phyloP scores from a whole-genome alignment of 2,113 vertebrate species.

The Eudyptes chrysolophus region DNA sequence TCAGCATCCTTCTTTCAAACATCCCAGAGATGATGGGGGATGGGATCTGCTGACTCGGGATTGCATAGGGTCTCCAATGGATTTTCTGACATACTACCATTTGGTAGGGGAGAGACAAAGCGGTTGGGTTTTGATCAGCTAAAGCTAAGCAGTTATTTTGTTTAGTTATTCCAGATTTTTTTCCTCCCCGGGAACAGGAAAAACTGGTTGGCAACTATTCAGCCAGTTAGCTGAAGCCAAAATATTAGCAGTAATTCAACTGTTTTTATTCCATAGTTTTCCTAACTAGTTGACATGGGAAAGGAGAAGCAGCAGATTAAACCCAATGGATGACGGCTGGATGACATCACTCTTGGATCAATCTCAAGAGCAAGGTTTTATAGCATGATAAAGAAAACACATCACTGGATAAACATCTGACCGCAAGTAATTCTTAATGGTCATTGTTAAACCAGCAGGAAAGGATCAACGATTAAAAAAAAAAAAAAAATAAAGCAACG shows the following conservation, averaged over 20 bases:
- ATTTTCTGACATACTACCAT: not conserved
- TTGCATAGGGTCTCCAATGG: not conserved
- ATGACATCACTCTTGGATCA: conserved; percentile 38
- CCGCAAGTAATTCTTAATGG: conserved; percentile 28
- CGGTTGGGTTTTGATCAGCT: not conserved
- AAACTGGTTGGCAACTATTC: not conserved
- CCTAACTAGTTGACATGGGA: conserved; percentile 9
- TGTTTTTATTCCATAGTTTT: not conserved
- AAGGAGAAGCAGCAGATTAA: conserved; percentile 11
- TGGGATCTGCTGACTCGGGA: not conserved
- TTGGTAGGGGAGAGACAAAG: not conserved
- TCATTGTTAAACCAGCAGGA: not conserved
- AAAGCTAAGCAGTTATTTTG: not conserved
- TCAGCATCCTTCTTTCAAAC: not conserved
- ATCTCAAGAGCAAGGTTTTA: conserved; percentile 26
- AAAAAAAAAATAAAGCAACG: not conserved
- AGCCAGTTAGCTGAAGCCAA: not conserved
- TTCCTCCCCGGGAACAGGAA: not conserved
- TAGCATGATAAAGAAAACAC: conserved; percentile 24
- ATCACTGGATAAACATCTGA: conserved; percentile 41
- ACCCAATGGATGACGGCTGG: not conserved
- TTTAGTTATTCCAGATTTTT: not conserved
- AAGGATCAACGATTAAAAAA: not conserved
- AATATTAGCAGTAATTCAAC: not conserved
- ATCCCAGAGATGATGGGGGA: not conserved